Conservation (phyloP, 2,113 vertebrate genomes). For the Amblyopsis rosae region DNA sequence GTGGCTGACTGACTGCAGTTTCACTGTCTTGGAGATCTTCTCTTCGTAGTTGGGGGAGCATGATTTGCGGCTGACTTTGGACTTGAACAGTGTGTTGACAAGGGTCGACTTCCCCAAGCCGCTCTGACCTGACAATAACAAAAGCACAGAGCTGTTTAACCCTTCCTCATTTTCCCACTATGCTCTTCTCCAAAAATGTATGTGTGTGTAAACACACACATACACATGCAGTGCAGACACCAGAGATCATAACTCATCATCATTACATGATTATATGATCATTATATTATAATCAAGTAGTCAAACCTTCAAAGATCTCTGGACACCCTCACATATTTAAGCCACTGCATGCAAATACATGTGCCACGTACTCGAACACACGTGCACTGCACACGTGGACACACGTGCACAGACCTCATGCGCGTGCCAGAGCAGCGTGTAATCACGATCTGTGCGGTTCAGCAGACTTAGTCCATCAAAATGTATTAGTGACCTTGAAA, state of each 20-base stretch:
- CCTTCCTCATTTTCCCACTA: neutral
- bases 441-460: neutral
- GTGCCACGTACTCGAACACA: neutral
- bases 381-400: neutral
- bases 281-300: too few species aligned
- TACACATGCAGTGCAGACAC: neutral
- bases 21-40: conserved; percentile 83
- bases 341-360: too few species aligned
- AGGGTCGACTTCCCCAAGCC: conserved; percentile 97
- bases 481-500: neutral
- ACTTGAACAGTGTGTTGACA: conserved; percentile 96
- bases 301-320: too few species aligned
- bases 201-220: neutral
- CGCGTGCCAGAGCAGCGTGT: neutral
- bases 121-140: conserved; percentile 84
- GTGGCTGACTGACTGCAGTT: conserved; percentile 87
- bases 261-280: too few species aligned
- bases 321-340: neutral
- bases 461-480: neutral
- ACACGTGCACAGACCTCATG: neutral
- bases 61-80: conserved; percentile 89
- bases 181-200: too few species aligned
- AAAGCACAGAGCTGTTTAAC: neutral
- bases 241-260: too few species aligned
- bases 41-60: conserved; percentile 69